Evolutionary conservation across 2,113 vertebrate genomes (phyloP), one percentile per base, ranked within the genome.

Genomic region (Aspiorhynchus laticeps): DNA sequence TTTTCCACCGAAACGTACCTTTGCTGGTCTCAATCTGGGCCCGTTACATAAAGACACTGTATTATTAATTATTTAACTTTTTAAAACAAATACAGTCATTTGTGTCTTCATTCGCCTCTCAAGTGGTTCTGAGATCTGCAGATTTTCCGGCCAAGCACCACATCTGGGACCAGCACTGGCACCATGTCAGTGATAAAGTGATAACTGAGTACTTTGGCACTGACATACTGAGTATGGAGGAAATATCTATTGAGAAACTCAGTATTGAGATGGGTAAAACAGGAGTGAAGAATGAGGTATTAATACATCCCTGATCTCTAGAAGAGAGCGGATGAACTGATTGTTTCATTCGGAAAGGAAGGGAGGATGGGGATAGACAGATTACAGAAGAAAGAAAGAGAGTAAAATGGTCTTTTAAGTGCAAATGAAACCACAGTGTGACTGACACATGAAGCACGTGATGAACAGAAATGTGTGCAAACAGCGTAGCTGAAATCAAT

Each of bases 381-480:
- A n/a, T 67, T 26, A 33, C 78, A 87, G 85, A 85, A 89, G 83
- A 87, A 41, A 41, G 12, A 12, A 41, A 48, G 10, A 33, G 46
- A 61, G 17, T 4, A 41, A 59, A 76, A 78, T 14, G 48, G 26
- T 46, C 17, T 12, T 84, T 84, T 56, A 56, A 84, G 82, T 84
- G 82, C 82, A 84, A 38, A 48, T 51, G 17, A 71, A 51, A 67
- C 28, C 81, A 38, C 46, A 9, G 43, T 48, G n/a, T 26, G 14
- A 8, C 56, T 43, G 36, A 43, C 14, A 51, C 12, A 48, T 12
- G 2, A 77, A 51, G 46, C 8, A 48, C 3, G 26, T 24, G 53
- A 38, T 36, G 0, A 61, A 15, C 19, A 61, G 33, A 61, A 14
- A 33, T 15, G 31, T 80, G 78, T 38, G 33, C 69, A 73, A 79